Base-by-base conservation (phyloP, 92 coral and sea anemone species). In the Umimayanthus kanabou region DNA sequence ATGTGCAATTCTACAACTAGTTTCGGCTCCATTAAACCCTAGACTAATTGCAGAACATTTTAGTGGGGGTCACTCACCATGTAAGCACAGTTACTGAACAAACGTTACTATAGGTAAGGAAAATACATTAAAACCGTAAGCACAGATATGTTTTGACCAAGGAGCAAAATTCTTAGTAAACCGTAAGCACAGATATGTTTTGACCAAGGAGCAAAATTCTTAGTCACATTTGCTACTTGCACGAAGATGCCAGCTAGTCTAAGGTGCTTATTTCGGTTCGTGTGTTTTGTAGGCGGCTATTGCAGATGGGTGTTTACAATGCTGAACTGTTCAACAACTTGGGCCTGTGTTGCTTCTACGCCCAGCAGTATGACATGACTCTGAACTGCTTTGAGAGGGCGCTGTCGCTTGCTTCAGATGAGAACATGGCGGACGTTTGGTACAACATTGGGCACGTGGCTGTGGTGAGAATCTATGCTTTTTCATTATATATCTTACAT, bases 281-380 rank as follows among this genome's bases (percentile, higher is more conserved):
- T 73, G 0, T 69, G n/a, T 47, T 26, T 73, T 77, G 1, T 85
- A 96, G 99, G 25, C 99, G 99, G 22, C 91, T 96, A 28, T 95
- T 96, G 39, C 99, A 96, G 89, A 96, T 96, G 99, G 99, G 99
- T 49, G 99, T 96, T 74, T 96, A 96, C 92, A 96, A 96, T 88
- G 91, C 99, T 8, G 99, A 96, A 74, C 94, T 96, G 88, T 96
- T 96, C 66, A 96, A 94, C 88, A 96, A 96, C 86, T 94, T 96
- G 18, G 99, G 99, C 9, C 92, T 96, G 73, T 96, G 99, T 82
- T 96, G 99, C 85, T 96, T 96, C 88, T 96, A 92, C 66, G 98
- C 99, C 77, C 99, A 96, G 86, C 99, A 96, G 89, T 96, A 96
- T 65, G 99, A 96, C 87, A 97, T 97, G 99, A 93, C 98, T 4